These are phyloP conservation scores for Nesidiocoris tenuis DNA, from an alignment of 2,888 invertebrate genomes.

Conservation along the genomic window DNA sequence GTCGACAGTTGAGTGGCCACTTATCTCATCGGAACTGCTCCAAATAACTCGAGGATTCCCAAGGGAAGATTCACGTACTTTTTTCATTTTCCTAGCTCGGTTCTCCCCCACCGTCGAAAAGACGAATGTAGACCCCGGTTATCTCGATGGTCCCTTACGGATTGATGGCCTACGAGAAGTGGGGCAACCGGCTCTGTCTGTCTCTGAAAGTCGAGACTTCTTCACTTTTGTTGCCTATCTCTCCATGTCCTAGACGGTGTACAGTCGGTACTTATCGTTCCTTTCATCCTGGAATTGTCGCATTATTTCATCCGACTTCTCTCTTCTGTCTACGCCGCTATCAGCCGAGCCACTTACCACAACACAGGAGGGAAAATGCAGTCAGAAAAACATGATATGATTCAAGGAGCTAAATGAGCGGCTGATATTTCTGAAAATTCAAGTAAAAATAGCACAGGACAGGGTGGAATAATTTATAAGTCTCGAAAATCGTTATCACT, in stretches of 20 bases:
- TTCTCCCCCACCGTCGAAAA: neutral
- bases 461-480: too few relatives aligned
- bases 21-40: slow-evolving; percentile 33
- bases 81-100: neutral
- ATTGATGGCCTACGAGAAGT: slow-evolving; percentile 31
- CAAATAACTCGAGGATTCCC: slow-evolving; percentile 34
- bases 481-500: too few relatives aligned
- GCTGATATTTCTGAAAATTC: too few relatives aligned
- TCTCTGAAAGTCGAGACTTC: neutral
- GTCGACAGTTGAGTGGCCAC: neutral
- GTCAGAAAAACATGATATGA: too few relatives aligned
- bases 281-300: neutral
- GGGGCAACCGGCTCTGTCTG: slow-evolving; percentile 6
- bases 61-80: slow-evolving; percentile 2
- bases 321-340: too few relatives aligned
- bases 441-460: too few relatives aligned
- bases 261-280: neutral
- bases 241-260: neutral
- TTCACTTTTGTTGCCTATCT: neutral
- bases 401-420: too few relatives aligned
- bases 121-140: slow-evolving; percentile 1
- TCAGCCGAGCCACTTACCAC: too few relatives aligned
- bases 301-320: neutral
- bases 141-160: slow-evolving; percentile 21
- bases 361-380: too few relatives aligned